phyloP scores from a whole-genome alignment of 2,888 invertebrate genomes.

The Ichneumoninae sp. region DNA sequence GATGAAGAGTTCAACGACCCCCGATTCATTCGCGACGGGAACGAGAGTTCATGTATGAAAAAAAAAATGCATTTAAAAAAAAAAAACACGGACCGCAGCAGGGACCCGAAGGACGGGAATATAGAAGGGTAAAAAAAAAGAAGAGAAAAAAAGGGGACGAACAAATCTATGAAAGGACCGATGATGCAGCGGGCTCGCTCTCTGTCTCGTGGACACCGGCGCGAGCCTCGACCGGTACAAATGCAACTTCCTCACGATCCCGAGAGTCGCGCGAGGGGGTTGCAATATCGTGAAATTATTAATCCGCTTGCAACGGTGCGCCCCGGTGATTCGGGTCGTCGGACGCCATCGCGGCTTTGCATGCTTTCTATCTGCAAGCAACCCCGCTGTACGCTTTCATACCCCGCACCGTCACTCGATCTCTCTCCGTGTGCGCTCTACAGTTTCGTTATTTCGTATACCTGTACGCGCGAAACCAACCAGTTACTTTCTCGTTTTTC shows the following conservation, averaged over 20 bases:
- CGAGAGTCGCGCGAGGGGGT: slow-evolving; percentile 39
- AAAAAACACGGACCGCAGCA: slow-evolving; percentile 10
- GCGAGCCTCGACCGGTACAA: slow-evolving; percentile 31
- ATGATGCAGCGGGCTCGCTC: slow-evolving; percentile 39
- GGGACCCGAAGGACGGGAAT: slow-evolving; percentile 14
- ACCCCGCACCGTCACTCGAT: slow-evolving; percentile 9
- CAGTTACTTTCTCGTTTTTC: slow-evolving; percentile 13
- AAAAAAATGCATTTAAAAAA: background rate
- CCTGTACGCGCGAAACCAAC: background rate
- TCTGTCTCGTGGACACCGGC: slow-evolving; percentile 13
- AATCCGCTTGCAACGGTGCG: slow-evolving; percentile 69
- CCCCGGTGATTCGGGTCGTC: slow-evolving; percentile 62
- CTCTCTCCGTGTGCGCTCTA: background rate
- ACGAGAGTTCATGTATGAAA: slow-evolving; percentile 20
- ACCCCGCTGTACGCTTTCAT: slow-evolving; percentile 12
- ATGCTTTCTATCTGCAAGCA: slow-evolving; percentile 23
- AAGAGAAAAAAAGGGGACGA: background rate
- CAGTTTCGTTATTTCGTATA: slow-evolving; percentile 21
- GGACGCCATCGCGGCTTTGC: slow-evolving; percentile 52
- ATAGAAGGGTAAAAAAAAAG: slow-evolving; percentile 40
- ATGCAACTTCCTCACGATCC: slow-evolving; percentile 33
- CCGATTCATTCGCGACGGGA: slow-evolving; percentile 38
- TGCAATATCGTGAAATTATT: slow-evolving; percentile 71
- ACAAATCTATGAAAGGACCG: slow-evolving; percentile 59
- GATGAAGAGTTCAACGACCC: slow-evolving; percentile 48